Evolutionary conservation across 2,797 vertebrate species (phyloP), one percentile per base, ranked within the genome.

Genomic region (Decapterus maruadsi): DNA sequence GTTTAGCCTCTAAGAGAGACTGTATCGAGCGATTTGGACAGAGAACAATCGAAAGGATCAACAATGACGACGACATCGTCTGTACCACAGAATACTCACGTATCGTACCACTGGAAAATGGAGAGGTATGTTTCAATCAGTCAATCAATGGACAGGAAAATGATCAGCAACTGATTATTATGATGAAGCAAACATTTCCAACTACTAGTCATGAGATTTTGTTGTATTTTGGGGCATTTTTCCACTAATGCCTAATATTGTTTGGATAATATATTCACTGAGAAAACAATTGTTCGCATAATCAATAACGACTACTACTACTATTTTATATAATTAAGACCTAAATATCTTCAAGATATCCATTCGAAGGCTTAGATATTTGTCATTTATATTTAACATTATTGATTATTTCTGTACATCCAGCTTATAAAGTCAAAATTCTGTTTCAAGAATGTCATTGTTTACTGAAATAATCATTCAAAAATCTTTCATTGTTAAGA

Each of bases 41-140:
- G 46, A 93, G 75, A 29, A 96, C 95, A 0, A 95, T 97, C 14
- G 96, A 98, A 61, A 96, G 97, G 0, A 96, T 99, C 92, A 86
- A 78, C 56, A 87, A 65, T 58, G 98, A 99, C 0, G 76, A 97
- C 1, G 96, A 97, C 0, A 87, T 96, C 53, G 89, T 98, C 88
- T 99, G 98, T 83, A 96, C 96, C 57, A 98, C 96, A 0, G 98
- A 99, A 11, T 98, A 99, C 77, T 99, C 98, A 0, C 94, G 97
- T 0, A 99, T 99, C 0, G 97, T 99, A 48, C 98, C 98, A 0
- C 92, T 99, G 89, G 98, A 99, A 82, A 99, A 99, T 0, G 98
- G 98, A 82, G 98, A 99, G 96, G 98, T 99, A 77, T 78, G 90
- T 54, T 34, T 19, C 4, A 22, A 2, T 68, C 38, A 17, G 22